A percentile compares a stretch with the other conserved stretches of the same genome.
These are phyloP conservation scores for Leptinotarsa undecemlineata DNA, from an alignment of 1,140 invertebrate genomes.

Conservation along the genomic window DNA sequence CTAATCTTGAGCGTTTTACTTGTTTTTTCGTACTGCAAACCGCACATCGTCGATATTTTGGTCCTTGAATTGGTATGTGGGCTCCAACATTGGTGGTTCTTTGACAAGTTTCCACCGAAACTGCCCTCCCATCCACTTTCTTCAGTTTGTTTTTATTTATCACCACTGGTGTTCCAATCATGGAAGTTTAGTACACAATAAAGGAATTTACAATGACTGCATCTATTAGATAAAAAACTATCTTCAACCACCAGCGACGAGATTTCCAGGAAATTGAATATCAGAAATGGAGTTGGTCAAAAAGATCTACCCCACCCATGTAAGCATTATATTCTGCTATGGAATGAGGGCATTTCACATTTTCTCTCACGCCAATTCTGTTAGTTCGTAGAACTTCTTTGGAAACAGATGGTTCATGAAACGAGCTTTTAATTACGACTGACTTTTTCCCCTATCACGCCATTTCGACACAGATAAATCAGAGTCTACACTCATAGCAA, in stretches of 20 bases:
- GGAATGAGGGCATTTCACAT: conserved; percentile 29
- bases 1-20: neutral
- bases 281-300: conserved; percentile 32
- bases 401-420: conserved; percentile 1
- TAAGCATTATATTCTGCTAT: conserved; percentile 45
- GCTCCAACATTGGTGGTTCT: neutral
- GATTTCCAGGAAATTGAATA: conserved; percentile 5
- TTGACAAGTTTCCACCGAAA: neutral
- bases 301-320: conserved; percentile 46
- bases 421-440: neutral
- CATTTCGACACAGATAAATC: conserved; percentile 3
- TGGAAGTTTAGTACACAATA: conserved; percentile 4
- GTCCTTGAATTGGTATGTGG: neutral
- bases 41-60: conserved; percentile 3
- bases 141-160: neutral
- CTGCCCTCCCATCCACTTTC: conserved; percentile 1
- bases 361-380: neutral
- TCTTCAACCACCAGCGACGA: conserved; percentile 4
- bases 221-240: neutral
- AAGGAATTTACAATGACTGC: neutral
- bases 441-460: neutral
- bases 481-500: conserved; percentile 5
- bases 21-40: neutral
- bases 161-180: neutral
- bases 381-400: conserved; percentile 1